Evolutionary conservation across 2,113 vertebrate species (phyloP).

Genomic region (Toxotes jaculatrix): DNA sequence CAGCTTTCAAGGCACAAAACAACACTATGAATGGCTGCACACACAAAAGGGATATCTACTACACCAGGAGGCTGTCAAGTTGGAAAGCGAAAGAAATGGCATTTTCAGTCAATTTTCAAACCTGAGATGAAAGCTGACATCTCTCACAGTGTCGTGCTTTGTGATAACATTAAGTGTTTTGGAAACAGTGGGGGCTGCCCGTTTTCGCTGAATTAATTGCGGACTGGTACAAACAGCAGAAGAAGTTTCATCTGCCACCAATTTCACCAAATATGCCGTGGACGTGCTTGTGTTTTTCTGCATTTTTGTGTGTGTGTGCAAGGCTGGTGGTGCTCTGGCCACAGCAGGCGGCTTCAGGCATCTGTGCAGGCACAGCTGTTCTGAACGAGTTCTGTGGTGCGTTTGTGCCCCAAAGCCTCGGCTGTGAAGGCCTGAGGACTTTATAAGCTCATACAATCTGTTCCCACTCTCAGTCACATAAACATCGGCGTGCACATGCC

Average conservation of each 20-base stretch:
- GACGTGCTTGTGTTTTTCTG: not conserved
- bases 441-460: conserved; percentile 37
- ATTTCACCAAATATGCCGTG: conserved; percentile 22
- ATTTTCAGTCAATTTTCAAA: conserved; percentile 31
- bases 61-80: conserved; percentile 26
- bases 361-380: conserved; percentile 58
- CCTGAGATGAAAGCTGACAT: conserved; percentile 43
- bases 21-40: not conserved
- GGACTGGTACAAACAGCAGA: conserved; percentile 26
- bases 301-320: not conserved
- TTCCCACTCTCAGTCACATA: not conserved
- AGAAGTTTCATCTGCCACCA: conserved; percentile 12
- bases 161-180: conserved; percentile 36
- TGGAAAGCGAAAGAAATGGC: not conserved
- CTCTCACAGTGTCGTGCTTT: conserved; percentile 5
- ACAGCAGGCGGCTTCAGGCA: conserved; percentile 42
- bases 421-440: conserved; percentile 24
- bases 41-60: conserved; percentile 4
- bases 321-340: not conserved
- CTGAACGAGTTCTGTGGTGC: conserved; percentile 16
- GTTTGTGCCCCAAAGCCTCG: conserved; percentile 20
- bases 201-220: conserved; percentile 44
- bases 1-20: conserved; percentile 22
- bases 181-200: conserved; percentile 7
- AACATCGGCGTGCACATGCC: not conserved